Evolutionary conservation across 2,797 vertebrate genomes (phyloP).

Genomic region (Botia kubotai): DNA sequence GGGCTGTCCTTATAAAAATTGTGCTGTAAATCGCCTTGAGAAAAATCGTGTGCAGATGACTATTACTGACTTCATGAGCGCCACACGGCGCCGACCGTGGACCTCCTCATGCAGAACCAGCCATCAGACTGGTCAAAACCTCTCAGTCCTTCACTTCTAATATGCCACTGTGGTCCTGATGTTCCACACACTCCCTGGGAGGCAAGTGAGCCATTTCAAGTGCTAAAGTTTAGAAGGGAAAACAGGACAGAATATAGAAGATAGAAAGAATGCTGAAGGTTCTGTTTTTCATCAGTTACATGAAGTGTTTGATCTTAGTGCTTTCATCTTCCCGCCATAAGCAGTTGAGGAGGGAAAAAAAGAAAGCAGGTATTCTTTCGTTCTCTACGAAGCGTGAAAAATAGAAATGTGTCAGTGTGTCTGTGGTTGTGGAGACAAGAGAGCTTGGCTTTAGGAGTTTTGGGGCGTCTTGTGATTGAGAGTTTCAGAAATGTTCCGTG

Average conservation of each 20-base stretch:
- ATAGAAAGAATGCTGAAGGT: constrained; percentile 39
- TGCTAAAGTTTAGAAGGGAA: constrained; percentile 12
- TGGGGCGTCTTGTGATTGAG: constrained; percentile 37
- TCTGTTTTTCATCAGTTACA: constrained; percentile 34
- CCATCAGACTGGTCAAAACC: constrained; percentile 13
- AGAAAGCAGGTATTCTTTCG: constrained; percentile 17
- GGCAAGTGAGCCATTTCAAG: constrained; percentile 36
- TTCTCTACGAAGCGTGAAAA: constrained; percentile 37
- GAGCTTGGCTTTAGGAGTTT: constrained; percentile 41
- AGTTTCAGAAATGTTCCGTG: constrained; percentile 27
- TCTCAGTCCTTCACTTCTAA: constrained; percentile 12
- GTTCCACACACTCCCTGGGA: constrained; percentile 13
- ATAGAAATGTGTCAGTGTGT: constrained; percentile 45
- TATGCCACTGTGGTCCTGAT: constrained; percentile 12
- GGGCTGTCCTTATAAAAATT: background rate
- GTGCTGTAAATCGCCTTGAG: background rate
- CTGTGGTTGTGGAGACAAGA: constrained; percentile 35
- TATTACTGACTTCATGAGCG: constrained; percentile 4
- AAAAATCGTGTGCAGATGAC: background rate
- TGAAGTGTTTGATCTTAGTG: constrained; percentile 46
- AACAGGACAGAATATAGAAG: constrained; percentile 26
- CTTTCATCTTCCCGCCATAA: constrained; percentile 48
- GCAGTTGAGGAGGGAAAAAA: constrained; percentile 6
- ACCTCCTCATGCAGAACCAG: constrained; percentile 11
- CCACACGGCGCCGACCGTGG: background rate